Evolutionary conservation across 2,797 vertebrate genomes (phyloP).

Genomic region (Scleropages formosus): DNA sequence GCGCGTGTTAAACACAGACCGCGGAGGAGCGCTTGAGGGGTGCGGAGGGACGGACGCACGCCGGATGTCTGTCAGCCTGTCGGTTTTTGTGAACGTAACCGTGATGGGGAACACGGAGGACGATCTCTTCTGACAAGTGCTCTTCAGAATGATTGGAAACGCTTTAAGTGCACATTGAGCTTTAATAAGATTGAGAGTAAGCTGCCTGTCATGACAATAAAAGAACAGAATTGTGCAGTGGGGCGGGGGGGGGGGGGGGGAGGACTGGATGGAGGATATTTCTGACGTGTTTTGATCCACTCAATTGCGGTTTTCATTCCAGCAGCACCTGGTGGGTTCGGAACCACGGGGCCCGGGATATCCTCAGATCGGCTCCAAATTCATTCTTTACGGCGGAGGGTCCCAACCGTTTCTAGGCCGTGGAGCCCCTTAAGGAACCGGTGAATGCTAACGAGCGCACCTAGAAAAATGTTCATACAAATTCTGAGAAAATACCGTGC

Average conservation of each 20-base stretch:
- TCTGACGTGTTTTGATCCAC: background rate
- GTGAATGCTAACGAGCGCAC: too few relatives aligned
- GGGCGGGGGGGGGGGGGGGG: background rate
- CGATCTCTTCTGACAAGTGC: background rate
- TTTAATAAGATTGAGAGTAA: slow-evolving; percentile 8
- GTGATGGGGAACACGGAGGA: background rate
- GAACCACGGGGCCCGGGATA: background rate
- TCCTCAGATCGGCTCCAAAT: background rate
- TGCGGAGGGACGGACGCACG: background rate
- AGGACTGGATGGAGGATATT: background rate
- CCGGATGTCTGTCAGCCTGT: background rate
- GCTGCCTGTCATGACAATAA: background rate
- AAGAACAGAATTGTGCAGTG: background rate
- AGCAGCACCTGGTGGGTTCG: background rate
- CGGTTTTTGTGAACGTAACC: background rate
- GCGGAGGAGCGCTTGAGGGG: too few relatives aligned
- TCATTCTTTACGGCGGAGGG: background rate
- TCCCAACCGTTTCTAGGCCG: background rate
- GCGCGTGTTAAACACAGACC: background rate
- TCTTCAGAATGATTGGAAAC: background rate
- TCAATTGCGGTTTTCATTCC: slow-evolving; percentile 24
- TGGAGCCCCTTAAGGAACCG: too few relatives aligned
- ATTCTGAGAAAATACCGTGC: too few relatives aligned
- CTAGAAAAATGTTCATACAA: too few relatives aligned
- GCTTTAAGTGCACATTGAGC: background rate